A percentile compares a stretch with the other conserved stretches of the same genome.
These are phyloP conservation scores for Emydocephalus ijimae DNA, from an alignment of 2,113 vertebrate species.

Conservation along the genomic window DNA sequence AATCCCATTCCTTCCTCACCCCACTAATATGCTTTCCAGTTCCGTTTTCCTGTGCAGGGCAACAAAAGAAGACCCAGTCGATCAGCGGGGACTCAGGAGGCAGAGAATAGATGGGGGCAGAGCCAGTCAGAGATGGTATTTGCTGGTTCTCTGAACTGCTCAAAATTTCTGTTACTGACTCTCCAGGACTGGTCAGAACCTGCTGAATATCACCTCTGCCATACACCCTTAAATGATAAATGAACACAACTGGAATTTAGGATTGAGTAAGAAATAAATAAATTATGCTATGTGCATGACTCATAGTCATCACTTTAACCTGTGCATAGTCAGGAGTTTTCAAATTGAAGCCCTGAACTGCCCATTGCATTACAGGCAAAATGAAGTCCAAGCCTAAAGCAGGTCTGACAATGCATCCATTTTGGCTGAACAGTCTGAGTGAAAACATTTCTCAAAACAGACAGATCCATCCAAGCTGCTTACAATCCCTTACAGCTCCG, in stretches of 20 bases:
- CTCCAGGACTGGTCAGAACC: too few species aligned
- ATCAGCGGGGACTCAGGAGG: too few species aligned
- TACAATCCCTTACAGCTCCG: not conserved
- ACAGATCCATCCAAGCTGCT: not conserved
- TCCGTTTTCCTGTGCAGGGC: too few species aligned
- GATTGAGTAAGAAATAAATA: not conserved
- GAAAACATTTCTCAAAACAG: not conserved
- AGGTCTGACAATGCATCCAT: not conserved
- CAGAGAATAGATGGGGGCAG: too few species aligned
- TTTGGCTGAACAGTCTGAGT: not conserved
- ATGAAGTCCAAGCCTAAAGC: not conserved
- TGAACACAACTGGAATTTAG: not conserved
- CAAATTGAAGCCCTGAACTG: not conserved
- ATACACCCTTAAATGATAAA: not conserved
- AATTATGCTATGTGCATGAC: not conserved
- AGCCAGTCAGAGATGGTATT: too few species aligned
- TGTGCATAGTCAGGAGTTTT: not conserved
- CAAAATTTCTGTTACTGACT: too few species aligned
- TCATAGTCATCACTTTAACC: not conserved
- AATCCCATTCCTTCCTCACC: too few species aligned
- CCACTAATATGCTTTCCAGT: too few species aligned
- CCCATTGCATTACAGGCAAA: not conserved
- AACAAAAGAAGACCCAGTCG: too few species aligned
- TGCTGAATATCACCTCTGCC: too few species aligned
- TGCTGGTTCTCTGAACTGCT: too few species aligned